Base-by-base conservation (phyloP, 2,113 vertebrate genomes). In the Sinocyclocheilus maitianheensis region DNA sequence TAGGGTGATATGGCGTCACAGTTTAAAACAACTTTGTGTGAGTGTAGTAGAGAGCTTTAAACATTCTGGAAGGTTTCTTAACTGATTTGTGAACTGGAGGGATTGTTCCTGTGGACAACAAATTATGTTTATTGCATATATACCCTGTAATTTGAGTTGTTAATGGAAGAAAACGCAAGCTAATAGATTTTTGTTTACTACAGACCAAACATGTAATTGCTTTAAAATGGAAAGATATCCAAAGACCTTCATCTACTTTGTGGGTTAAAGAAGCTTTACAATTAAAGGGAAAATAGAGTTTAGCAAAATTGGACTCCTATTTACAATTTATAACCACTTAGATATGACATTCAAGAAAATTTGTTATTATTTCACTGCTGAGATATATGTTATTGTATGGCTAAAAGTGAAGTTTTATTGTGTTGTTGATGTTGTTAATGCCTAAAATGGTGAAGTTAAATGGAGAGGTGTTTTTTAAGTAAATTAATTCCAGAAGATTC, bases 131-230 rank as follows among this genome's bases (percentile, higher is more conserved):
- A 55, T 53, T 34, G 76, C 8, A 34, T 53, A 22, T 55, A 55
- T 77, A 77, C 26, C 48, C 76, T 77, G 76, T 30, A 34, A 77
- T 53, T 55, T 77, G 26, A 55, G 24, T 30, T 1, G n/a, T 18
- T 77, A 55, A 77, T 77, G 76, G 46, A 77, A 77, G 26, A 55
- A 55, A 55, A 22, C 2, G 4, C 24, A 77, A 30, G 26, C 24
- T 22, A 77, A 77, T 53, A 77, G 26, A 55, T 77, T 77, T 75
- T 77, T 53, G 16, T 77, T 53, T 40, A 40, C 51, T 77, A 77
- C 51, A 34, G 26, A 77, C 4, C n/a, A 55, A 77, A 55, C 26
- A 12, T 34, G 26, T 77, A 55, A 77, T 55, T 77, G 51, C 26
- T 30, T 77, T 77, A 77, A 77, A 77, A 77, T 55, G 30, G 16